Evolutionary conservation across 37 sponge, comb jelly and placozoan species (phyloP).

Genomic region (Aphrocallistes beatrix): DNA sequence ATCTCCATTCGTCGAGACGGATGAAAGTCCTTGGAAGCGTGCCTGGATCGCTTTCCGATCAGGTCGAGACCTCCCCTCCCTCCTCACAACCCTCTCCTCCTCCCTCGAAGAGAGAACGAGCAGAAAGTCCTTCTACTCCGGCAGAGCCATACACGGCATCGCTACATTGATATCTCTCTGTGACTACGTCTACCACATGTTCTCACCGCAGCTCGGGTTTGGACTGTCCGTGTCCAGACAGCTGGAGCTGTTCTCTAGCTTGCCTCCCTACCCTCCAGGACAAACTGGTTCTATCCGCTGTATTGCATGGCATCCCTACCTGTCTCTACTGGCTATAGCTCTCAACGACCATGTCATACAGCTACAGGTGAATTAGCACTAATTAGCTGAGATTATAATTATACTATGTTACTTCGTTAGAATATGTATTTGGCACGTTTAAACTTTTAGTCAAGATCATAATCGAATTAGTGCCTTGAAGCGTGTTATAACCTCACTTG

Average conservation of each 20-base stretch:
- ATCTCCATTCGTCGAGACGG: neutral
- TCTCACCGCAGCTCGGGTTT: conserved; percentile 2
- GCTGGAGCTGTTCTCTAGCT: neutral
- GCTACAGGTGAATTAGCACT: neutral
- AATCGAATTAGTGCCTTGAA: too few species aligned
- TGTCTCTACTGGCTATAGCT: neutral
- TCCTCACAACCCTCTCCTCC: neutral
- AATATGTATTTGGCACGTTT: too few species aligned
- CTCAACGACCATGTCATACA: neutral
- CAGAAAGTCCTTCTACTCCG: neutral
- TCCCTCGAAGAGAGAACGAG: neutral
- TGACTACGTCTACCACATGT: neutral
- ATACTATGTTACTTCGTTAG: too few species aligned
- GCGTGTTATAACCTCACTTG: too few species aligned
- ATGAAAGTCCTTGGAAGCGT: conserved; percentile 1
- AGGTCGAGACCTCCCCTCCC: neutral
- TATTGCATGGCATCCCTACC: conserved; percentile 4
- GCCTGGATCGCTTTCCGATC: neutral
- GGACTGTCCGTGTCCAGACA: neutral
- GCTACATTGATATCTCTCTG: neutral
- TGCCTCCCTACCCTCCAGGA: too few species aligned
- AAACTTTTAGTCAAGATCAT: too few species aligned
- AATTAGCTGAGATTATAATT: too few species aligned
- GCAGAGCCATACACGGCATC: neutral
- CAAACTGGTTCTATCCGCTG: neutral